A percentile compares a stretch with the other conserved stretches of the same genome.
These are phyloP conservation scores for Corythaeola cristata DNA, from an alignment of 2,113 vertebrate species.

Conservation along the genomic window DNA sequence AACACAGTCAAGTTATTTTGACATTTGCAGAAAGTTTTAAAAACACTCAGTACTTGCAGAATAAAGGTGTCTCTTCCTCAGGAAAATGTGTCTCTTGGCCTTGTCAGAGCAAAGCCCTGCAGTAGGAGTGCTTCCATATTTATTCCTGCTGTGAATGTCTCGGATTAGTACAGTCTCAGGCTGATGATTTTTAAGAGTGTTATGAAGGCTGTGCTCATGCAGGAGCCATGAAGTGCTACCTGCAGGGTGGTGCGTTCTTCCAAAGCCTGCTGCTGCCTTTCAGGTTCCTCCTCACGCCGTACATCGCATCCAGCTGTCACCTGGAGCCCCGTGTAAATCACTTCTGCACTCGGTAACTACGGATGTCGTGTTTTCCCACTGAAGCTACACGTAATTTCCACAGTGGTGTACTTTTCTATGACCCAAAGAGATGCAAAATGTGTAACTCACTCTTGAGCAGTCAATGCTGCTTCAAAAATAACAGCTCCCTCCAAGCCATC, in stretches of 20 bases:
- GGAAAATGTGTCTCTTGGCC: fast-evolving
- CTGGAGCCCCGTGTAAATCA: neutral
- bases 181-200: neutral
- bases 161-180: neutral
- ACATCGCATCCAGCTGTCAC: neutral
- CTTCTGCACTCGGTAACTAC: neutral
- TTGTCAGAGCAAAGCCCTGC: neutral
- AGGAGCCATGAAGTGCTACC: neutral
- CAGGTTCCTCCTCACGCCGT: neutral
- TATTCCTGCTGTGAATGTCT: neutral
- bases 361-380: neutral
- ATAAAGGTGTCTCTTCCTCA: neutral
- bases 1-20: neutral
- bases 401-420: neutral
- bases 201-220: neutral
- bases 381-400: neutral
- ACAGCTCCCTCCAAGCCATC: neutral
- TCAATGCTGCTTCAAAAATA: neutral
- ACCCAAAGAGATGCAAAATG: neutral
- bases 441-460: too few species aligned
- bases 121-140: fast-evolving
- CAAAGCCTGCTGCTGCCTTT: neutral
- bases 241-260: neutral
- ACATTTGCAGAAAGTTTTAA: neutral
- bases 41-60: neutral